These are phyloP conservation scores for Tetranychus truncatus DNA, from an alignment of 2,888 invertebrate species.

Conservation along the genomic window DNA sequence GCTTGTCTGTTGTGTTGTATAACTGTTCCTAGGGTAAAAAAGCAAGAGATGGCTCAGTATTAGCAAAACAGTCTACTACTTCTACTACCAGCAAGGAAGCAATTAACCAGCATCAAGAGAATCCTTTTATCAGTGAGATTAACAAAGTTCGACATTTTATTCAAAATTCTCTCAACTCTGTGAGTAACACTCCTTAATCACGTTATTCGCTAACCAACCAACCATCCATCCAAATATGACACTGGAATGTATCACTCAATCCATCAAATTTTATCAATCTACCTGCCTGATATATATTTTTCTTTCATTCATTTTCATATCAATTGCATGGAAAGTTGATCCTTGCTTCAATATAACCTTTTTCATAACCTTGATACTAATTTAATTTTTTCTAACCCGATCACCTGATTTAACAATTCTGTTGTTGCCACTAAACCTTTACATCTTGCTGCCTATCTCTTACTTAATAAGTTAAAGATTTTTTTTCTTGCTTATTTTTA, in stretches of 20 bases:
- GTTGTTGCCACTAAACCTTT: too few relatives aligned
- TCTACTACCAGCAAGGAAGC: not conserved
- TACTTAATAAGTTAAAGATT: too few relatives aligned
- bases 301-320: not conserved
- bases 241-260: not conserved
- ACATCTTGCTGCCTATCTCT: too few relatives aligned
- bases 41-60: not conserved
- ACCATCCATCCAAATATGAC: not conserved
- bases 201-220: not conserved
- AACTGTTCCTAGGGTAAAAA: not conserved
- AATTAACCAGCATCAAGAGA: constrained; percentile 1
- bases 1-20: not conserved
- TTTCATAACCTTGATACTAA: too few relatives aligned
- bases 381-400: too few relatives aligned
- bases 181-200: constrained; percentile 4
- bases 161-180: constrained; percentile 8
- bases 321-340: too few relatives aligned
- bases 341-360: too few relatives aligned
- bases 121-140: constrained; percentile 3
- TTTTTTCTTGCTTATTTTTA: too few relatives aligned
- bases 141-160: constrained; percentile 9
- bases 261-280: not conserved
- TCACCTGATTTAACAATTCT: too few relatives aligned
- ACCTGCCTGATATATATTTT: not conserved
- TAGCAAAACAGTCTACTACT: not conserved